Evolutionary conservation across 2,797 vertebrate species (phyloP), one percentile per base, ranked within the genome.

Genomic region (Heliangelus exortis): DNA sequence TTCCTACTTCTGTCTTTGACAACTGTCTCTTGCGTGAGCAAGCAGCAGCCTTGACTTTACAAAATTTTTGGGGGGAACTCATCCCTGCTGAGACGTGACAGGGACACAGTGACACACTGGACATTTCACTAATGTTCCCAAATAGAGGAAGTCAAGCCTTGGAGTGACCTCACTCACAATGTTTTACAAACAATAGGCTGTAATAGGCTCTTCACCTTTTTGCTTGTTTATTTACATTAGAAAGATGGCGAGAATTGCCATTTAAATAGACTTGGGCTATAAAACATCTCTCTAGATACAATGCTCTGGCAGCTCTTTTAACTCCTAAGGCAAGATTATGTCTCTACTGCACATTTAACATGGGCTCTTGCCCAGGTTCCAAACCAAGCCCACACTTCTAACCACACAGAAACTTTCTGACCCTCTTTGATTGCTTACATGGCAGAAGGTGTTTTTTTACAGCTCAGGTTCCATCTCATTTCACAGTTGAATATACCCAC

Each of bases 11-110:
- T 73, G 23, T n/a, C 36, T 43, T 41, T 25, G 2, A 71, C 41
- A 41, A 15, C 39, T 41, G 39, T 41, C 28, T 75, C 43, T 43
- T 31, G 25, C 23, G 12, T 34, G 6, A 77, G 39, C 25, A 33
- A 76, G 18, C 4, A 0, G 28, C 29, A 26, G 15, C 21, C 31
- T 55, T 0, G 0, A 58, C 31, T 48, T 62, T 26, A 62, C 25
- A 62, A 79, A 87, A 50, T 16, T 55, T 59, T 9, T 29, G 17
- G 45, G 57, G 57, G 74, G 36, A 87, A 57, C 10, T 2, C 12
- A 26, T 25, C 19, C 63, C 68, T 6, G 1, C 59, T 68, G 59
- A 48, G 41, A 88, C 50, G 15, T 59, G 9, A n/a, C 23, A 19
- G 3, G 12, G 54, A 22, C 33, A 29, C 12, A 73, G 43, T 4